A percentile compares a stretch with the other conserved stretches of the same genome.
Conservation (phyloP, 2,888 invertebrate genomes). For the Platycheirus albimanus region DNA sequence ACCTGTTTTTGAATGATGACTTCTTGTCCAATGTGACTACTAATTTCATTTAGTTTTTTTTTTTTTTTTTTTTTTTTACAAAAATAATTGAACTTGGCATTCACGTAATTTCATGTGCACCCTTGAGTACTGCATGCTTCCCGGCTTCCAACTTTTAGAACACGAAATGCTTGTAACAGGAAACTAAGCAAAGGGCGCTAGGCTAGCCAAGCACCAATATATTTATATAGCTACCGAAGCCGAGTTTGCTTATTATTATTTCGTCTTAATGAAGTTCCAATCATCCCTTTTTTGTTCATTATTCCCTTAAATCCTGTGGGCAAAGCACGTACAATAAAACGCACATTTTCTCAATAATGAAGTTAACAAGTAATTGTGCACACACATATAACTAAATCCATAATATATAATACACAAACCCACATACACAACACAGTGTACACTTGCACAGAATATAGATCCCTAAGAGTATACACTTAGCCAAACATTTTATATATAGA, state of each 20-base stretch:
- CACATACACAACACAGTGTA: slow-evolving; percentile 1
- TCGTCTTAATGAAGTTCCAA: slow-evolving; percentile 74
- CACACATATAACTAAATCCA: slow-evolving; percentile 29
- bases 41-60: too few relatives aligned
- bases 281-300: slow-evolving; percentile 74
- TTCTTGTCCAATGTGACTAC: too few relatives aligned
- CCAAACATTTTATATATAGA: slow-evolving; percentile 70
- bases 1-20: too few relatives aligned
- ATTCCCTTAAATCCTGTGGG: slow-evolving; percentile 71
- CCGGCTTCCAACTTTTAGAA: slow-evolving; percentile 25
- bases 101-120: slow-evolving; percentile 40
- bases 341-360: slow-evolving; percentile 72
- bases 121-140: slow-evolving; percentile 32
- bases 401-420: background rate
- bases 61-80: too few relatives aligned
- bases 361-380: slow-evolving; percentile 69
- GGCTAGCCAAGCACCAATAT: slow-evolving; percentile 1
- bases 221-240: slow-evolving; percentile 3
- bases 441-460: slow-evolving; percentile 1
- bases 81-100: slow-evolving; percentile 66
- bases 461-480: slow-evolving; percentile 45
- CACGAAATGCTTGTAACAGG: slow-evolving; percentile 12
- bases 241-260: slow-evolving; percentile 71
- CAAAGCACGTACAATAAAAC: slow-evolving; percentile 72
- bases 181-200: slow-evolving; percentile 30